A percentile compares a stretch with the other conserved stretches of the same genome.
These are phyloP conservation scores for Holcopasites calliopsidis DNA, from an alignment of 1,140 invertebrate species.

Conservation along the genomic window DNA sequence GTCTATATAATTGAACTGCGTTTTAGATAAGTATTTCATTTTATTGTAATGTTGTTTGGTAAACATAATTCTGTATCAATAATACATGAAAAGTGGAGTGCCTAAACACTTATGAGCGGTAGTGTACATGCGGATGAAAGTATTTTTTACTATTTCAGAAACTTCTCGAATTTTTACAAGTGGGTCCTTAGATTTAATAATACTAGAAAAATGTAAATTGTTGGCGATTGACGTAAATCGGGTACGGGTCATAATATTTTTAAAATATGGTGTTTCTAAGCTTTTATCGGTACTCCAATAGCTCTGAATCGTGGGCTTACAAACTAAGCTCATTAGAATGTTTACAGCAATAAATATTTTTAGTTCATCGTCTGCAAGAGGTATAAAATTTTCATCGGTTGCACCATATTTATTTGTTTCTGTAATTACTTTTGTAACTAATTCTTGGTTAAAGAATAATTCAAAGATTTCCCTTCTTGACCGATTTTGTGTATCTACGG, in stretches of 20 bases:
- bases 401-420: slow-evolving; percentile 37
- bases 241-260: slow-evolving; percentile 19
- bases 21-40: too few relatives aligned
- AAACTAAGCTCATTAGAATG: slow-evolving; percentile 24
- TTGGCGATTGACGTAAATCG: not conserved
- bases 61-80: too few relatives aligned
- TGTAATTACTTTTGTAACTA: slow-evolving; percentile 25
- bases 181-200: slow-evolving; percentile 7
- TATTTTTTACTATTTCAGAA: slow-evolving; percentile 30
- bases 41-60: too few relatives aligned
- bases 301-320: slow-evolving; percentile 8
- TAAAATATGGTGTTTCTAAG: slow-evolving; percentile 50
- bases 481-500: slow-evolving; percentile 10
- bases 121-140: too few relatives aligned
- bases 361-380: slow-evolving; percentile 15
- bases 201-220: slow-evolving; percentile 35
- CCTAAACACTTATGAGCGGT: too few relatives aligned
- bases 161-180: slow-evolving; percentile 32
- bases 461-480: slow-evolving; percentile 33
- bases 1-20: too few relatives aligned
- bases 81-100: too few relatives aligned
- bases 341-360: slow-evolving; percentile 39
- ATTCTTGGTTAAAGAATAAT: slow-evolving; percentile 38
- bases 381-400: slow-evolving; percentile 18
- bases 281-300: slow-evolving; percentile 35